phyloP scores from a whole-genome alignment of 2,888 invertebrate genomes.

The Ceraclea dissimilis region DNA sequence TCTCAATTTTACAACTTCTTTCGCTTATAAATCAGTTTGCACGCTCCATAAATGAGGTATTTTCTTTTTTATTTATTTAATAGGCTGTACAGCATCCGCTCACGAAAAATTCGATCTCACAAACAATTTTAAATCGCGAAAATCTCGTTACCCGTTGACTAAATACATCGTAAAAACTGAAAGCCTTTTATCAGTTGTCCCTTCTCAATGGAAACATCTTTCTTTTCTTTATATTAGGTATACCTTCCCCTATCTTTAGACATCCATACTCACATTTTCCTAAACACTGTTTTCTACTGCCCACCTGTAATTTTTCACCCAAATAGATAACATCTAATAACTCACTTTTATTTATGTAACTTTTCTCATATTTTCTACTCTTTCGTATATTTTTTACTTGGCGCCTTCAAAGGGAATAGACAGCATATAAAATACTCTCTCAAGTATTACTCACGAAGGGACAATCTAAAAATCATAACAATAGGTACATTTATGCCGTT shows the following conservation, averaged over 20 bases:
- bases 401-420: neutral
- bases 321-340: conserved; percentile 24
- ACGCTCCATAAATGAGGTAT: conserved; percentile 9
- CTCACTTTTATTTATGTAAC: conserved; percentile 13
- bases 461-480: no score
- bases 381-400: neutral
- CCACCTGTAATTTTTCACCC: conserved; percentile 26
- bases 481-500: no score
- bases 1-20: conserved; percentile 13
- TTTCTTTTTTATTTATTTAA: conserved; percentile 19
- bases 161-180: conserved; percentile 25
- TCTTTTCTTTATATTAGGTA: neutral
- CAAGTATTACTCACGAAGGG: neutral
- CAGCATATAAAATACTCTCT: neutral
- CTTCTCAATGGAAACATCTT: conserved; percentile 21
- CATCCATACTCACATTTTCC: neutral
- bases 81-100: conserved; percentile 16
- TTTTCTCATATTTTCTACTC: neutral
- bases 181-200: conserved; percentile 25
- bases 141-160: conserved; percentile 26
- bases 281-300: neutral
- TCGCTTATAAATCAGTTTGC: conserved; percentile 14
- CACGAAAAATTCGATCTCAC: conserved; percentile 24
- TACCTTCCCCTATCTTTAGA: no score
- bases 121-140: conserved; percentile 25